These are phyloP conservation scores for Microhierax caerulescens DNA, from an alignment of 2,797 vertebrate genomes.

Conservation along the genomic window DNA sequence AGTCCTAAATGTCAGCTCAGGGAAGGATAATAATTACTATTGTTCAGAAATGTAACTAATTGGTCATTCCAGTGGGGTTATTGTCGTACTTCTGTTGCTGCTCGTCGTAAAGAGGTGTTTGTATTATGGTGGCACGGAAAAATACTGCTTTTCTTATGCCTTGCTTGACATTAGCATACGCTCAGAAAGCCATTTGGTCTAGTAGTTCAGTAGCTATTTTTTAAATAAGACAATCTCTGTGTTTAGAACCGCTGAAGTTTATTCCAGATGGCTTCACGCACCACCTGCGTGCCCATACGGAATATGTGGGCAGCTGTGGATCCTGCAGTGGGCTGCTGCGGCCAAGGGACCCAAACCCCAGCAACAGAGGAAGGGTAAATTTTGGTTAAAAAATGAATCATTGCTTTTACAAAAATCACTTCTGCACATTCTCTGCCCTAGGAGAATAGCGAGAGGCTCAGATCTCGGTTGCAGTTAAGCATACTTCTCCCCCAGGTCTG, in stretches of 20 bases:
- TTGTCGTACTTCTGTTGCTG: neutral
- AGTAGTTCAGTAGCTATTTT: neutral
- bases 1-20: neutral
- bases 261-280: neutral
- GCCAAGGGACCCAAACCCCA: neutral
- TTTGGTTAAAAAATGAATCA: neutral
- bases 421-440: neutral
- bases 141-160: neutral
- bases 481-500: neutral
- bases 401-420: neutral
- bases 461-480: neutral
- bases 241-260: neutral
- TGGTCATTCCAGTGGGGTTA: neutral
- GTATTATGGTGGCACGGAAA: neutral
- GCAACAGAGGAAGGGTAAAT: neutral
- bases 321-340: neutral
- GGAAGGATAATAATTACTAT: neutral
- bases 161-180: neutral
- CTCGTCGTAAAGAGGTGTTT: neutral
- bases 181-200: neutral
- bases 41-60: neutral
- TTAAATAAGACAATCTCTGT: neutral
- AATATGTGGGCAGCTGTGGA: neutral
- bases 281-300: rapidly evolving
- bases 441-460: rapidly evolving